Conservation (phyloP, 2,888 invertebrate genomes). For the Teleiodes luculella region DNA sequence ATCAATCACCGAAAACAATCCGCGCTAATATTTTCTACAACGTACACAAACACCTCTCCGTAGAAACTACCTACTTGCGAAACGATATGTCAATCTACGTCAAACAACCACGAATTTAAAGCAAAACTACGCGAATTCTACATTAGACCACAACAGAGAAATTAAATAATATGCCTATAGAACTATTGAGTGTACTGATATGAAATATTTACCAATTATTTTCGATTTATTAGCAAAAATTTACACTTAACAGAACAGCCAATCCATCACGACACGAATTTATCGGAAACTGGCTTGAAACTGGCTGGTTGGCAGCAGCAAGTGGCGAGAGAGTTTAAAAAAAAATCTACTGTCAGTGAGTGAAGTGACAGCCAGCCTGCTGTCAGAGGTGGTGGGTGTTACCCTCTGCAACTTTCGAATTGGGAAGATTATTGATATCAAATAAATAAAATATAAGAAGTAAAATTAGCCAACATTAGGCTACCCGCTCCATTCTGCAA, state of each 20-base stretch:
- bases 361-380: conserved; percentile 18
- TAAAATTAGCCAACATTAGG: too few relatives aligned
- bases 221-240: conserved; percentile 29
- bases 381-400: conserved; percentile 10
- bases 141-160: conserved; percentile 3
- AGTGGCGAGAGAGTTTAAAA: too few relatives aligned
- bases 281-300: conserved; percentile 52
- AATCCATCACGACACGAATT: conserved; percentile 39
- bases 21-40: conserved; percentile 50
- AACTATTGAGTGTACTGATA: conserved; percentile 19
- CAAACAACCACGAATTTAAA: conserved; percentile 45
- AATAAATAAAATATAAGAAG: too few relatives aligned
- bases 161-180: conserved; percentile 16
- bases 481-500: too few relatives aligned
- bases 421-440: too few relatives aligned
- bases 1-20: conserved; percentile 35
- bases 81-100: conserved; percentile 69
- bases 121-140: conserved; percentile 13
- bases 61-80: conserved; percentile 66
- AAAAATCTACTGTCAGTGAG: conserved; percentile 16
- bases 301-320: too few relatives aligned
- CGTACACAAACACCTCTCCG: conserved; percentile 67
- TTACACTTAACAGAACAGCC: conserved; percentile 24
- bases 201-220: conserved; percentile 33
- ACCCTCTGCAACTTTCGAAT: conserved; percentile 8